Evolutionary conservation across 2,113 vertebrate species (phyloP).

Genomic region (Stomatorhinus ivindoensis): DNA sequence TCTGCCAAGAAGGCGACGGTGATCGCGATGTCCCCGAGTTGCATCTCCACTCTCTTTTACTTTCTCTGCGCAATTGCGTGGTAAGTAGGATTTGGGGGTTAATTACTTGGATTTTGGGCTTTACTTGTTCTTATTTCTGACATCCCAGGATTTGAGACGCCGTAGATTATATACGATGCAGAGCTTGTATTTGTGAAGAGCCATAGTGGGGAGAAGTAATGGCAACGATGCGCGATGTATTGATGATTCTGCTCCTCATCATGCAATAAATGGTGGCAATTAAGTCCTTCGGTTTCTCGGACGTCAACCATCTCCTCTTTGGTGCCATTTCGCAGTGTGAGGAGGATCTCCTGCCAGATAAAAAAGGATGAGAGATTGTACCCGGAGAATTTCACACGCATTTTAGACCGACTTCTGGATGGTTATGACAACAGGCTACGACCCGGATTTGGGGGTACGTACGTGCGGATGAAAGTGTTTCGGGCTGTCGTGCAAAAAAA

Average conservation of each 20-base stretch:
- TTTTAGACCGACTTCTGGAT: constrained; percentile 91
- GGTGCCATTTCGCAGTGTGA: constrained; percentile 59
- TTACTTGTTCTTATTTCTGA: constrained; percentile 1
- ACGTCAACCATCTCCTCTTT: background rate
- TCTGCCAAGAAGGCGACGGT: constrained; percentile 81
- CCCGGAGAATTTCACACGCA: constrained; percentile 93
- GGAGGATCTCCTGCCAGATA: constrained; percentile 70
- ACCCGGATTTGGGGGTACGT: constrained; percentile 92
- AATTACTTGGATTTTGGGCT: background rate
- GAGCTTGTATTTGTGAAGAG: background rate
- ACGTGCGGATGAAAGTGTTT: constrained; percentile 11
- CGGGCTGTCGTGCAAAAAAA: background rate
- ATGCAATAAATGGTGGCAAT: background rate
- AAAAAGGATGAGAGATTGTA: constrained; percentile 82
- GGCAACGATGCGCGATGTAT: background rate
- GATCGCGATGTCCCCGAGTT: constrained; percentile 67
- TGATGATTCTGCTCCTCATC: background rate
- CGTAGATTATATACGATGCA: background rate
- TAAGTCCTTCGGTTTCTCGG: background rate
- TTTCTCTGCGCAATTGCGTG: constrained; percentile 78
- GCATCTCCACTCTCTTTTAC: constrained; percentile 71
- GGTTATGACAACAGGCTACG: constrained; percentile 97
- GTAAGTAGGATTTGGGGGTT: constrained; percentile 63
- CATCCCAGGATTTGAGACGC: background rate
- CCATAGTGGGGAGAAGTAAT: background rate